Evolutionary conservation across 2,888 invertebrate genomes (phyloP).

Genomic region (Hipparchia sbordonii): DNA sequence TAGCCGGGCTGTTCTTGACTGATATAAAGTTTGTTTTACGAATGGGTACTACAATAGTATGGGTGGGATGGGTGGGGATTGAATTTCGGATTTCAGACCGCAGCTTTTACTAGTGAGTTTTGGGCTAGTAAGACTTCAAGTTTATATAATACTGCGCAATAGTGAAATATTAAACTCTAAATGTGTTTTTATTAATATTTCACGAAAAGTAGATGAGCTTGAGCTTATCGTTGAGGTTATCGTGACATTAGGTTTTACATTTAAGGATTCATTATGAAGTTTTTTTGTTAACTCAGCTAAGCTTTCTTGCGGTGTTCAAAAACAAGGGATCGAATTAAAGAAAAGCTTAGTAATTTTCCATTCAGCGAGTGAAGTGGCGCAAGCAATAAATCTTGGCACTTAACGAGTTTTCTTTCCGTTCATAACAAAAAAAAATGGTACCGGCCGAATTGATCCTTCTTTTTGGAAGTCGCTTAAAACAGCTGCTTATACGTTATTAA

Average conservation of each 20-base stretch:
- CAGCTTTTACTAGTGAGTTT: too few species aligned
- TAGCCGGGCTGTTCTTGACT: too few species aligned
- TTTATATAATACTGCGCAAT: too few species aligned
- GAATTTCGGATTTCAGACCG: too few species aligned
- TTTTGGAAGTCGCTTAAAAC: constrained; percentile 44
- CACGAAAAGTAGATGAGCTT: background rate
- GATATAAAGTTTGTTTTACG: too few species aligned
- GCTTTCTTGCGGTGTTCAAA: constrained; percentile 33
- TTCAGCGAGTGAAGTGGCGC: constrained; percentile 58
- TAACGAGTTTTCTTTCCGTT: constrained; percentile 42
- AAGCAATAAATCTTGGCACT: constrained; percentile 14
- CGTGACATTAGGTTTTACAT: constrained; percentile 13
- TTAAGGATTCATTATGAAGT: constrained; percentile 32
- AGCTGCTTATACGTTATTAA: constrained; percentile 68
- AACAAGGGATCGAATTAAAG: constrained; percentile 38
- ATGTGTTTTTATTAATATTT: background rate
- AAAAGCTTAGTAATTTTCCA: constrained; percentile 40
- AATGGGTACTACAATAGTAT: too few species aligned
- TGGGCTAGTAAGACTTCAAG: too few species aligned
- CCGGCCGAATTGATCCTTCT: too few species aligned
- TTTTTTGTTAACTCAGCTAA: constrained; percentile 29
- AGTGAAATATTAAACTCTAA: too few species aligned
- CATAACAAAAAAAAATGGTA: constrained; percentile 54
- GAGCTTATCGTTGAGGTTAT: constrained; percentile 10
- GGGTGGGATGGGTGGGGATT: too few species aligned